Evolutionary conservation across 2,113 vertebrate species (phyloP).

Genomic region (Cinclus cinclus): DNA sequence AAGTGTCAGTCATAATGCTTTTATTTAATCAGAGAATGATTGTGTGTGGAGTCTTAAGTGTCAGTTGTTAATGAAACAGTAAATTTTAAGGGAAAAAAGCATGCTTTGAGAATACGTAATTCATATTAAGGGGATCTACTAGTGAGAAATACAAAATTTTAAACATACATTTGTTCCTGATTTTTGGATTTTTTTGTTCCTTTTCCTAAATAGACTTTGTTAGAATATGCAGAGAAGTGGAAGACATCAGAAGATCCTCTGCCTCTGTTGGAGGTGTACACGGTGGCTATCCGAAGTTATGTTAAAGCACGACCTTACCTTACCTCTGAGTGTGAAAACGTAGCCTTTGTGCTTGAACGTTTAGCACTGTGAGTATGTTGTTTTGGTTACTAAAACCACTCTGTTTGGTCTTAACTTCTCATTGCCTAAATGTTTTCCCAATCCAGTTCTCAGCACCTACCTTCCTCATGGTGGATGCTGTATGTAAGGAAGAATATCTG

Average conservation of each 20-base stretch:
- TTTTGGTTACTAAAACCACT: neutral
- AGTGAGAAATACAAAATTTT: neutral
- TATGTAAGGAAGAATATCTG: neutral
- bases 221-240: constrained; percentile 91
- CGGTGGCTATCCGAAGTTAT: constrained; percentile 87
- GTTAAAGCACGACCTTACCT: constrained; percentile 86
- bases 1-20: neutral
- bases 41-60: neutral
- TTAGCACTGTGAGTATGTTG: constrained; percentile 89
- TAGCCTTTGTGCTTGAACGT: constrained; percentile 89
- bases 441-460: neutral
- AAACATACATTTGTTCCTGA: neutral
- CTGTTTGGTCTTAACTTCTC: neutral
- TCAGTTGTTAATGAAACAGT: neutral
- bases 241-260: constrained; percentile 88
- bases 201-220: constrained; percentile 81
- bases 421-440: neutral
- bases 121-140: neutral
- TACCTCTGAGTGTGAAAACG: constrained; percentile 89
- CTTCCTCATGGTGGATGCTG: neutral
- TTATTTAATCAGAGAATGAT: neutral
- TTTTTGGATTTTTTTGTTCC: neutral
- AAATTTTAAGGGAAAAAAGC: neutral
- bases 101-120: neutral
- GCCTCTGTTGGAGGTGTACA: constrained; percentile 89